These are phyloP conservation scores for Melanaphis sacchari DNA, from an alignment of 1,140 invertebrate species.

Conservation along the genomic window DNA sequence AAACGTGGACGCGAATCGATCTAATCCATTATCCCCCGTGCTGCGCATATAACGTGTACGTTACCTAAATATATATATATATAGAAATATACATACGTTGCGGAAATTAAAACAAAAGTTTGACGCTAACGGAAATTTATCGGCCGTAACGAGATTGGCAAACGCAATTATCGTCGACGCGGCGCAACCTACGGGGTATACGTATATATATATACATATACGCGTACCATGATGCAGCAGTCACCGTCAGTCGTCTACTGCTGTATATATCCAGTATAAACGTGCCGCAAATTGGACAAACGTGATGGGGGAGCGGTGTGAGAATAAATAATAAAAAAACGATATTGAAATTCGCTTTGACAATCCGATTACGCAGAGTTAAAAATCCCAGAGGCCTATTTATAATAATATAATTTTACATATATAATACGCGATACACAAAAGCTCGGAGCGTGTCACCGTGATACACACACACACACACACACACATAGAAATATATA, in stretches of 20 bases:
- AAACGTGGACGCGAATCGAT: slow-evolving; percentile 33
- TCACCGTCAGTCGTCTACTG: background rate
- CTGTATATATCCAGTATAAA: background rate
- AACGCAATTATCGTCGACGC: slow-evolving; percentile 43
- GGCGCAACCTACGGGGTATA: background rate
- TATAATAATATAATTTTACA: background rate
- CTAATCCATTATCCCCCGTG: slow-evolving; percentile 47
- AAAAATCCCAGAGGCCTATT: background rate
- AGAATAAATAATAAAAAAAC: background rate
- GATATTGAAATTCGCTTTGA: background rate
- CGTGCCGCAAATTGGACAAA: background rate
- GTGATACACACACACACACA: background rate
- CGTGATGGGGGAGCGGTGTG: background rate
- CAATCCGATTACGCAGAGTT: slow-evolving; percentile 15
- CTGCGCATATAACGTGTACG: too few species aligned
- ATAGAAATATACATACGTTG: background rate
- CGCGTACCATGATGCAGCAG: background rate
- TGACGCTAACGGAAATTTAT: slow-evolving; percentile 53
- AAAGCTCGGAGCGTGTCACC: background rate
- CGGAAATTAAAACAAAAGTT: slow-evolving; percentile 53
- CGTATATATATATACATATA: background rate
- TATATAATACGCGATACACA: background rate
- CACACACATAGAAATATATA: background rate
- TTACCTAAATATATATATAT: background rate
- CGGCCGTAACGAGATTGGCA: slow-evolving; percentile 47